Evolutionary conservation across 2,888 invertebrate species (phyloP), one percentile per base, ranked within the genome.

Genomic region (Protophormia terraenovae): DNA sequence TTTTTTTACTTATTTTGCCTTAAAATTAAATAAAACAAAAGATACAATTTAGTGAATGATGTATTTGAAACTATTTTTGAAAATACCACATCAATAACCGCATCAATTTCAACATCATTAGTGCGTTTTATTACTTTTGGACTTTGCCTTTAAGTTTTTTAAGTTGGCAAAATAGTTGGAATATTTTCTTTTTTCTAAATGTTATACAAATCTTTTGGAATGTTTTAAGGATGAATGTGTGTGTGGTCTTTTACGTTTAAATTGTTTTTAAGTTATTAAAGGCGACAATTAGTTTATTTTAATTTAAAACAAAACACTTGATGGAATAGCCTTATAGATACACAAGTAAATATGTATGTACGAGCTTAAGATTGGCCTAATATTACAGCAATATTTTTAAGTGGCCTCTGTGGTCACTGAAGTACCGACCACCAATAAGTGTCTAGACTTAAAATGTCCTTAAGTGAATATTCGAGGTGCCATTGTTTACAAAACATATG

Each of bases 251-350:
- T 12, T 10, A n/a, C n/a, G n/a, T n/a, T n/a, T n/a, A n/a, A n/a
- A n/a, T 2, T 45, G 27, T 22, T 35, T 14, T 2, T 0, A 47
- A 14, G 16, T 6, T 58, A 35, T 72, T 67, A 19, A 35, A 71
- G 85, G 78, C 82, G 85, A 82, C 85, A 85, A 82, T 82, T 82
- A 41, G 69, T 19, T 73, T 73, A 50, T 50, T 81, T 55, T 24
- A 47, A 62, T 66, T 69, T 38, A 71, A 78, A 85, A 84, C 77
- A 73, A 16, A 10, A 24, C 76, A 84, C 84, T 84, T 80, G 76
- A 32, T 67, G 16, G 16, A 24, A 38, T 12, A 27, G 14, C 6
- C 2, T 12, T 16, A 12, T 24, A 2, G 19, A 0, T 38, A 38
- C 38, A 38, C 12, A 38, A 12, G 38, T 8, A n/a, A n/a, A 12